Evolutionary conservation across 2,888 invertebrate genomes (phyloP).

Genomic region (Drosophila mercatorum): DNA sequence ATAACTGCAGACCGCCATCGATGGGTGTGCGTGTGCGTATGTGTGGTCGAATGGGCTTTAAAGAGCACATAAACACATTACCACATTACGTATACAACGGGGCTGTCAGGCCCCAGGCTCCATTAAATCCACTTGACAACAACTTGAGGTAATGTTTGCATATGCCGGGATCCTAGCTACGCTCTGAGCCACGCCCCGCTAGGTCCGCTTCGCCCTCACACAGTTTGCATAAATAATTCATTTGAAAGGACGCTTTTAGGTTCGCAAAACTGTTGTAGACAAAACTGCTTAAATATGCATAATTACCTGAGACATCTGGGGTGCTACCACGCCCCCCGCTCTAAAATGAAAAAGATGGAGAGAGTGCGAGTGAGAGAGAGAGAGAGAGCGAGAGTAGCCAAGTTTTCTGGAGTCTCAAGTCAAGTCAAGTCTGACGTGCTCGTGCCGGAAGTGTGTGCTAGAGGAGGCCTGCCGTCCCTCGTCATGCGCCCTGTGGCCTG

Average conservation of each 20-base stretch:
- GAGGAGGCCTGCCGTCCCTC: constrained; percentile 35
- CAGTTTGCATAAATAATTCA: constrained; percentile 81
- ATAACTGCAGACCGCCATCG: constrained; percentile 53
- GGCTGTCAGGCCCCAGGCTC: constrained; percentile 14
- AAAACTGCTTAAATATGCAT: constrained; percentile 83
- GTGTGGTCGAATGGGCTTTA: constrained; percentile 39
- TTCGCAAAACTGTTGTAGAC: constrained; percentile 76
- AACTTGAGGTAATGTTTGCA: constrained; percentile 70
- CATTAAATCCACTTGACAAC: constrained; percentile 56
- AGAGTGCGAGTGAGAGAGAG: not conserved
- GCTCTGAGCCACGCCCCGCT: constrained; percentile 1
- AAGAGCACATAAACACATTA: constrained; percentile 67
- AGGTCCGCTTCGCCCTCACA: not conserved
- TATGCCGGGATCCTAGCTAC: constrained; percentile 44
- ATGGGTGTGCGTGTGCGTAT: constrained; percentile 19
- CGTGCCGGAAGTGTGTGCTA: constrained; percentile 67
- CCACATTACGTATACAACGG: constrained; percentile 56
- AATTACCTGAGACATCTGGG: constrained; percentile 78
- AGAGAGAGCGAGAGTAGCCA: constrained; percentile 31
- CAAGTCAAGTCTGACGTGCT: constrained; percentile 28
- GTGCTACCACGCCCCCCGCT: constrained; percentile 29
- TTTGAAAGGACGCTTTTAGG: constrained; percentile 77
- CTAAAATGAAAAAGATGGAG: not conserved
- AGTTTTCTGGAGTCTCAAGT: constrained; percentile 26
- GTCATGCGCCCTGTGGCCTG: not conserved